Evolutionary conservation across 2,797 vertebrate species (phyloP).

Genomic region (Pachyuromys duprasi): DNA sequence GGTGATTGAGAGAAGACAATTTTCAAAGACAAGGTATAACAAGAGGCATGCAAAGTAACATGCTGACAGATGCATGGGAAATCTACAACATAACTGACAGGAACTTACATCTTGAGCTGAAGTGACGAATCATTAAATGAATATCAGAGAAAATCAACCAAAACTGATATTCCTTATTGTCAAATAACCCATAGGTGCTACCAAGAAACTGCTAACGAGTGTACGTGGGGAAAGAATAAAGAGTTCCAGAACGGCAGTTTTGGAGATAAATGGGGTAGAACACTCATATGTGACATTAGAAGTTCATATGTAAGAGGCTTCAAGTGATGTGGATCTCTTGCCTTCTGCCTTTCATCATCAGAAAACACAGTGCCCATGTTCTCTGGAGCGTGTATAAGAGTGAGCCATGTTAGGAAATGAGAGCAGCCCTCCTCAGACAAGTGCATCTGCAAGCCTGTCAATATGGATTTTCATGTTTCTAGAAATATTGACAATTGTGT

Average conservation of each 20-base stretch:
- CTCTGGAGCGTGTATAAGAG: background rate
- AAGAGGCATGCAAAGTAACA: conserved; percentile 74
- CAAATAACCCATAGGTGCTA: conserved; percentile 68
- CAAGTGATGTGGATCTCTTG: background rate
- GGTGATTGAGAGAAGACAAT: conserved; percentile 75
- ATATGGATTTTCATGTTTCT: background rate
- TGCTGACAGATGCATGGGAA: conserved; percentile 79
- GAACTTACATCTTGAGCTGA: conserved; percentile 81
- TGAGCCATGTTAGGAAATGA: rapidly evolving
- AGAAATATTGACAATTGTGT: background rate
- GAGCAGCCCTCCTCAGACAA: background rate
- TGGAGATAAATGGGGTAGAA: background rate
- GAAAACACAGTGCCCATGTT: background rate
- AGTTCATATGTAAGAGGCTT: background rate
- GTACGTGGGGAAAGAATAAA: conserved; percentile 49
- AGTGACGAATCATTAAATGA: conserved; percentile 79
- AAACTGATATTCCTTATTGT: conserved; percentile 80
- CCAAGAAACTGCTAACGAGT: conserved; percentile 62
- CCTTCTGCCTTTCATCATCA: background rate
- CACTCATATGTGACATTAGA: background rate
- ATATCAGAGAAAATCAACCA: conserved; percentile 81
- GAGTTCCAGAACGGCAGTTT: background rate
- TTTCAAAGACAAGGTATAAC: conserved; percentile 69
- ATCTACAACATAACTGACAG: conserved; percentile 85
- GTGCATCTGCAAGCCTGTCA: background rate